Evolutionary conservation across 2,113 vertebrate genomes (phyloP).

Genomic region (Ceratotherium simum): DNA sequence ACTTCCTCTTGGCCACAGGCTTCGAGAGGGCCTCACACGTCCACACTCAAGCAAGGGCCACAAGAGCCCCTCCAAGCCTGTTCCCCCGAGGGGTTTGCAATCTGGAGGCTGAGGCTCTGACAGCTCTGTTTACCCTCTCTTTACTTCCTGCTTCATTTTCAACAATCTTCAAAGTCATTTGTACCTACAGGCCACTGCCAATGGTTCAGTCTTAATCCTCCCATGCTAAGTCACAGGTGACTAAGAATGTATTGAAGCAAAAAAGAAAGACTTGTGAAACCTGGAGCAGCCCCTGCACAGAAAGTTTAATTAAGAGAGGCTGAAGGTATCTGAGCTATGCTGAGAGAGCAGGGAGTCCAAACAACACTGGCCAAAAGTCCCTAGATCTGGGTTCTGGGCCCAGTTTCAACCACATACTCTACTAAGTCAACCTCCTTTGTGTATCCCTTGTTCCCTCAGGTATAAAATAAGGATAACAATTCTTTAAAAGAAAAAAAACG

Average conservation of each 20-base stretch:
- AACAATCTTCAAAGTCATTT: not conserved
- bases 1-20: not conserved
- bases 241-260: not conserved
- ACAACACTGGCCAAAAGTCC: not conserved
- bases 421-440: not conserved
- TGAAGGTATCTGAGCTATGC: not conserved
- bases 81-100: fast-evolving
- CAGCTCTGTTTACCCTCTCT: not conserved
- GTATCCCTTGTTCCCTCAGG: not conserved
- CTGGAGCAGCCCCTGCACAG: not conserved
- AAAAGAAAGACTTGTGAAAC: not conserved
- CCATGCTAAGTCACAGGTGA: not conserved
- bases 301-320: not conserved
- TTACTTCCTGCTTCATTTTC: conserved; percentile 7
- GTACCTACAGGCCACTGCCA: not conserved
- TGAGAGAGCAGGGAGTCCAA: not conserved
- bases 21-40: not conserved
- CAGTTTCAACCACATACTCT: not conserved
- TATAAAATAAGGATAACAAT: not conserved
- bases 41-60: not conserved
- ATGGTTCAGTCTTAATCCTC: not conserved
- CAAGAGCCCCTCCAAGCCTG: not conserved
- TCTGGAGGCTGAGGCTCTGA: not conserved
- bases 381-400: not conserved
- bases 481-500: not conserved